Conservation (phyloP, 2,113 vertebrate genomes). For the Chloebia gouldiae region DNA sequence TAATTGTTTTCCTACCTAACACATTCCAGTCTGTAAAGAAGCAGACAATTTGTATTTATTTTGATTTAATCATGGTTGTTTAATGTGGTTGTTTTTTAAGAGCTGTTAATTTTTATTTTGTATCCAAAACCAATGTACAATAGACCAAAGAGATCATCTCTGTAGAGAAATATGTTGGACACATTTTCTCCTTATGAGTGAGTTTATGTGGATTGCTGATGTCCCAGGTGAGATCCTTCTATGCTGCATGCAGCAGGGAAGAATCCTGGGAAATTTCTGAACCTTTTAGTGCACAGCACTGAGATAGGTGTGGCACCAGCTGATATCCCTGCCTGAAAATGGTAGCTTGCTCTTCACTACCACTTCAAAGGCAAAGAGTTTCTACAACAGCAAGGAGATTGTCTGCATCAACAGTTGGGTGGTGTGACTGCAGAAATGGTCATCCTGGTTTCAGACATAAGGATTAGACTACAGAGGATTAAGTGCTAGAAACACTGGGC, state of each 20-base stretch:
- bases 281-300: not conserved
- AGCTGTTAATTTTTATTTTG: not conserved
- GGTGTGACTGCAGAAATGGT: not conserved
- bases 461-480: not conserved
- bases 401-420: rapidly evolving
- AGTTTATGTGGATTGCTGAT: not conserved
- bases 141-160: not conserved
- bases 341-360: not conserved
- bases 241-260: not conserved
- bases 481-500: not conserved
- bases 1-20: not conserved
- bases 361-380: not conserved
- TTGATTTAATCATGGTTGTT: not conserved
- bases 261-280: not conserved
- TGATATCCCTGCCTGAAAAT: not conserved
- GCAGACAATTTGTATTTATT: not conserved
- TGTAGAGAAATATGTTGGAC: not conserved
- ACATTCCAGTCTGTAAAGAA: not conserved
- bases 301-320: not conserved
- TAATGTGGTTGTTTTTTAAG: not conserved
- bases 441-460: not conserved
- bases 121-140: not conserved
- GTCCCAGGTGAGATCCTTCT: not conserved
- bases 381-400: not conserved
- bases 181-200: rapidly evolving